Base-by-base conservation (phyloP, 2,888 invertebrate species). In the Drosophila nr. perissopoda region DNA sequence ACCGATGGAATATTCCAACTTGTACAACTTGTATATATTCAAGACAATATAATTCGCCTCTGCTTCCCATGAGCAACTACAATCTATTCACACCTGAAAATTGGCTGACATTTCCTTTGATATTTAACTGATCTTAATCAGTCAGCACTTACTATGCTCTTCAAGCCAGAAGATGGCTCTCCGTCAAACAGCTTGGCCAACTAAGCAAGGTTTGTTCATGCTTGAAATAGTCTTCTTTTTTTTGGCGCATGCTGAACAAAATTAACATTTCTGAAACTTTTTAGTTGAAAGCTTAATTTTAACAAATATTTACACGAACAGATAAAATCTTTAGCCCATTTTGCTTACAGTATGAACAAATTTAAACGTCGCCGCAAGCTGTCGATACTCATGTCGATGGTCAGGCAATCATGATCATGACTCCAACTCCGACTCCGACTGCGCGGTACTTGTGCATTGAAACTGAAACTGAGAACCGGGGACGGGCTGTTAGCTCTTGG, bases 251-350 rank as follows among this genome's bases (percentile, higher is more conserved):
- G 76, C 75, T 70, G 61, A 42, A 16, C 53, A n/a, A 72, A 72
- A 59, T 73, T 69, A 61, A 68, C 62, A 69, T 80, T 75, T 75
- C 64, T 54, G 66, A 78, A 67, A 73, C 65, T 80, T 80, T 85
- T 78, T 52, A 82, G 80, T 78, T 86, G 90, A 86, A 90, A 86
- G 88, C 90, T 85, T 88, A 80, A 86, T 88, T 86, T 88, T 75
- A 88, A 80, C 89, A 90, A 86, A 86, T 88, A 86, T 86, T 86
- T 83, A 88, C 87, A 82, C 73, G 79, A 74, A 63, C 76, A 76
- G 90, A 90, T 86, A 90, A 74, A 88, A 88, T 90, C 83, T 85
- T 78, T 60, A 60, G 71, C 76, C 74, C 73, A 80, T 83, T 85
- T 87, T 78, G 77, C 76, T 80, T 80, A 78, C 78, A 74, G 76